Percentiles rank a stretch among this genome's conserved stretches.
phyloP scores from a whole-genome alignment of 92 coral and sea anemone genomes.

The Umimayanthus chanpuru region DNA sequence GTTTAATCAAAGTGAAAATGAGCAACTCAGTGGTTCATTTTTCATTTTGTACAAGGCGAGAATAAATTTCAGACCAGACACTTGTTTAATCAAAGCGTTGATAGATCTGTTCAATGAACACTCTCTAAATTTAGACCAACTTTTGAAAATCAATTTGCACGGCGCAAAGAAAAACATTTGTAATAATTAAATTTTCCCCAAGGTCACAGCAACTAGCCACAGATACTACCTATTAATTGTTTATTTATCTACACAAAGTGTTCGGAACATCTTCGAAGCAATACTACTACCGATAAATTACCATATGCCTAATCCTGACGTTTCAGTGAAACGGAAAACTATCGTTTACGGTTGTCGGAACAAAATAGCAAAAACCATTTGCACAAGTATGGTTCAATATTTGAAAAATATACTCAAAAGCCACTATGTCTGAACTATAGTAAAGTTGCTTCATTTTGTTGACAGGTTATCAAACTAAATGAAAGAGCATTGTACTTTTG shows the following conservation, averaged over 20 bases:
- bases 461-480: background rate
- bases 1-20: slow-evolving; percentile 24
- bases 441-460: slow-evolving; percentile 4
- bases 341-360: background rate
- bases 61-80: slow-evolving; percentile 24
- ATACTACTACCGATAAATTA: background rate
- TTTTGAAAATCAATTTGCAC: slow-evolving; percentile 21
- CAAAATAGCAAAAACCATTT: background rate
- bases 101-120: slow-evolving; percentile 13
- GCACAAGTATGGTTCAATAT: background rate
- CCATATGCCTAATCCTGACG: background rate
- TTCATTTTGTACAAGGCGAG: slow-evolving; percentile 9
- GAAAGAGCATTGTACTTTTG: background rate
- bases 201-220: slow-evolving; percentile 15
- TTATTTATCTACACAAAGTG: background rate
- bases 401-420: background rate
- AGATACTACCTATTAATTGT: slow-evolving; percentile 2
- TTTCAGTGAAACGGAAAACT: too few species aligned
- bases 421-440: background rate
- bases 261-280: background rate
- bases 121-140: slow-evolving; percentile 27
- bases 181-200: slow-evolving; percentile 4
- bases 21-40: slow-evolving; percentile 2
- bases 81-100: slow-evolving; percentile 27
- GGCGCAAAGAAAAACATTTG: background rate